Base-by-base conservation (phyloP, 1,140 invertebrate species). In the Zaprionus camerounensis region DNA sequence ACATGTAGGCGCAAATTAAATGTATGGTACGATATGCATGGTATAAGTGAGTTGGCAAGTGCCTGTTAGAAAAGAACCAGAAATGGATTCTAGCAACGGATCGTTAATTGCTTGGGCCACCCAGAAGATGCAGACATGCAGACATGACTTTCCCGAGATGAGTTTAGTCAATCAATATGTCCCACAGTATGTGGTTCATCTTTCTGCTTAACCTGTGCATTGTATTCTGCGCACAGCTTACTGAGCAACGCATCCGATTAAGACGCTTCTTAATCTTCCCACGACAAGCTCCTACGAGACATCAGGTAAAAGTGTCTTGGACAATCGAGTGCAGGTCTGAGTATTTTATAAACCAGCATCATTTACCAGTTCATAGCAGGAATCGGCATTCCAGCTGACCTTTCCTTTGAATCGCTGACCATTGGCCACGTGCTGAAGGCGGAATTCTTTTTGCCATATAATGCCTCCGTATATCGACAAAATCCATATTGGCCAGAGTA, bases 351-450 rank as follows among this genome's bases (percentile, higher is more conserved):
- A 46, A 3, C 2, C 17, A 9, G 41, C 13, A 56, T 20, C 0
- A n/a, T 15, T 31, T 61, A 20, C 2, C 20, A 91, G 90, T 88
- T 91, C 15, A 88, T 91, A 75, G 80, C 71, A 9, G 90, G 90
- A 28, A 85, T 91, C 28, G 90, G 90, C 11, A 88, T 91, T 55
- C 90, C 90, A 5, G 83, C 84, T 0, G 86, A 91, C 74, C 55
- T 91, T 2, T 34, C 57, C 11, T 85, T 78, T 68, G 90, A 91
- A 74, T 91, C 90, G 0, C 68, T 91, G 0, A 79, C 76, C 9
- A 41, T 82, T 24, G 90, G 90, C 1, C 79, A 91, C 61, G 81
- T 91, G 0, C 61, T 91, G 1, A 91, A 91, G 58, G 68, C 81
- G 0, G 74, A 85, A 51, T 91, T 81, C 38, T 84, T 70, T 58